Evolutionary conservation across 2,113 vertebrate species (phyloP), one percentile per base, ranked within the genome.

Genomic region (Oxygymnocypris stewartii): DNA sequence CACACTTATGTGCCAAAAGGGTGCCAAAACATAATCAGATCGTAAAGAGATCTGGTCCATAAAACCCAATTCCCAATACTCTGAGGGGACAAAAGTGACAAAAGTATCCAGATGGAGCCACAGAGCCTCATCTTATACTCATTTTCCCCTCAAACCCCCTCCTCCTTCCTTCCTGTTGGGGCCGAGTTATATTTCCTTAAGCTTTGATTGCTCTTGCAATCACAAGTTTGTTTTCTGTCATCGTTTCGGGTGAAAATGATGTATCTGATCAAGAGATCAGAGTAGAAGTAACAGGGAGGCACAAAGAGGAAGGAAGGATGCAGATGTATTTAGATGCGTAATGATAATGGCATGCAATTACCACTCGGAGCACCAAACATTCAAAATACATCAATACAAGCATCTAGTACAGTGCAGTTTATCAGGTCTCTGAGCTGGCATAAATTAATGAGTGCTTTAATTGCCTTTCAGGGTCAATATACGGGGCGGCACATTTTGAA

Each of bases 241-340:
- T 28, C 37, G 35, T 49, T 75, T 79, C 20, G n/a, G 31, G 31
- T 18, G 28, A 75, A 80, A 49, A 51, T 35, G 18, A 31, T 67
- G 65, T 6, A 61, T 20, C 28, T 10, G 7, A 51, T 63, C 84
- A 4, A n/a, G 63, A 44, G 76, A 28, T n/a, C 77, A 51, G 31
- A 77, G 73, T 40, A 23, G 28, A 18, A 9, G 35, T 80, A 54
- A 31, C 63, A 25, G 73, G 78, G 57, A 23, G 73, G 16, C 23
- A 67, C 54, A 40, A 42, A n/a, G 31, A 82, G 80, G 79, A 82
- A 82, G 74, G 73, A 86, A 86, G 61, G 44, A 35, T 4, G 42
- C 7, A 37, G 44, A 59, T 2, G 2, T 47, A 18, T 31, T 28
- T 54, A 78, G 44, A 51, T 69, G 42, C 9, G 0, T 7, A 20